These are phyloP conservation scores for Octomys mimax DNA, from an alignment of 2,797 vertebrate genomes.

Conservation along the genomic window DNA sequence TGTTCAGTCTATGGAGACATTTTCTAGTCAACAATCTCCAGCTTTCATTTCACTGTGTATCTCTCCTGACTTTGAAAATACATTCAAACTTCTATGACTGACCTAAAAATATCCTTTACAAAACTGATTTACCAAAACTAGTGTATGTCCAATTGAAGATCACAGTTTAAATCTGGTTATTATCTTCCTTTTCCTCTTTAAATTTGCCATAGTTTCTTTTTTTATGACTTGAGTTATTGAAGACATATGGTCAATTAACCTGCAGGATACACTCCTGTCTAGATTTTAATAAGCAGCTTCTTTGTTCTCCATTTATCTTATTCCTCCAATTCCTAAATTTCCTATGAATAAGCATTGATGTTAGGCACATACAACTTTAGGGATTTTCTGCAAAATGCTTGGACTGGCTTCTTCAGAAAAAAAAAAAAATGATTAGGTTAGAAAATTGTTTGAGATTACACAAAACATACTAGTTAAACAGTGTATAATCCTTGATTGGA, in stretches of 20 bases:
- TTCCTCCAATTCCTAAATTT: neutral
- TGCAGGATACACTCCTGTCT: neutral
- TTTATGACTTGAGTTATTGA: conserved; percentile 2
- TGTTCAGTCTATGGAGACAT: neutral
- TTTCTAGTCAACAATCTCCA: neutral
- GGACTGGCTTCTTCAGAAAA: conserved; percentile 13
- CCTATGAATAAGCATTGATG: neutral
- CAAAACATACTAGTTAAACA: neutral
- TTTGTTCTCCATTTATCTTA: neutral
- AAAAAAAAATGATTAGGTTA: neutral
- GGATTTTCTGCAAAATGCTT: neutral
- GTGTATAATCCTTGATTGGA: neutral
- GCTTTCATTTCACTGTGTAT: conserved; percentile 17
- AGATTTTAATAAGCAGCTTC: conserved; percentile 5
- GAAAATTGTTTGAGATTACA: neutral
- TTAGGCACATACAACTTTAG: neutral
- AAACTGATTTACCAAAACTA: neutral
- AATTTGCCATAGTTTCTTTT: conserved; percentile 15
- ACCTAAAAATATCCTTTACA: conserved; percentile 33
- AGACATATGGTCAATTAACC: neutral
- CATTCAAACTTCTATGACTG: neutral
- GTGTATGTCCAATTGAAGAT: neutral
- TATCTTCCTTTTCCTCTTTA: neutral
- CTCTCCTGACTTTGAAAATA: neutral
- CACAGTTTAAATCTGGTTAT: conserved; percentile 12